A percentile compares a stretch with the other conserved stretches of the same genome.
phyloP scores from a whole-genome alignment of 1,140 invertebrate genomes.

The Dinoponera quadriceps region DNA sequence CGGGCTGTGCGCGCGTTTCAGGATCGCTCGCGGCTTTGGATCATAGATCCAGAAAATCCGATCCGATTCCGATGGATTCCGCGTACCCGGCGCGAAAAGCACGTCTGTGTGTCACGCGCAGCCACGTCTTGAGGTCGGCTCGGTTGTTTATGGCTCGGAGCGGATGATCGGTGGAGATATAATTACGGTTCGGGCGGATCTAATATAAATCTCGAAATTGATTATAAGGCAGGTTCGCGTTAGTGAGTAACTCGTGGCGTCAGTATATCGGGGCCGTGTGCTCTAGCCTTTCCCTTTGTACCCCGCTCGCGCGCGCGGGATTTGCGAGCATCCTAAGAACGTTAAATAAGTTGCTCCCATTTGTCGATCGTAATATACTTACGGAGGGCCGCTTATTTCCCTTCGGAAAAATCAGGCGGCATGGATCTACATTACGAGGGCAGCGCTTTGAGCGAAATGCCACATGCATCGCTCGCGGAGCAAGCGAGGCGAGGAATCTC shows the following conservation, averaged over 20 bases:
- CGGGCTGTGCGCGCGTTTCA: conserved; percentile 35
- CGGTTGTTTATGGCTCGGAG: conserved; percentile 34
- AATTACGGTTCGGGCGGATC: conserved; percentile 49
- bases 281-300: conserved; percentile 38
- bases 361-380: conserved; percentile 61
- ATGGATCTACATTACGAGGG: conserved; percentile 59
- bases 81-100: conserved; percentile 28
- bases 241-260: conserved; percentile 47
- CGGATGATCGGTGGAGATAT: conserved; percentile 46
- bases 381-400: conserved; percentile 54
- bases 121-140: conserved; percentile 16
- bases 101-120: conserved; percentile 2
- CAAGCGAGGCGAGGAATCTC: conserved; percentile 23
- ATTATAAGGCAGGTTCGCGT: conserved; percentile 58
- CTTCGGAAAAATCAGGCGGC: conserved; percentile 51
- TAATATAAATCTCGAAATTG: conserved; percentile 63
- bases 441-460: conserved; percentile 57
- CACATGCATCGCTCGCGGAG: conserved; percentile 45
- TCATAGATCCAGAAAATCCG: conserved; percentile 66
- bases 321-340: conserved; percentile 60
- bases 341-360: conserved; percentile 60
- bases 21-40: conserved; percentile 33
- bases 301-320: conserved; percentile 10
- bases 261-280: conserved; percentile 30
- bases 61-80: conserved; percentile 53